These are phyloP conservation scores for Harmothoe impar DNA, from an alignment of 2,888 invertebrate genomes.

Conservation along the genomic window DNA sequence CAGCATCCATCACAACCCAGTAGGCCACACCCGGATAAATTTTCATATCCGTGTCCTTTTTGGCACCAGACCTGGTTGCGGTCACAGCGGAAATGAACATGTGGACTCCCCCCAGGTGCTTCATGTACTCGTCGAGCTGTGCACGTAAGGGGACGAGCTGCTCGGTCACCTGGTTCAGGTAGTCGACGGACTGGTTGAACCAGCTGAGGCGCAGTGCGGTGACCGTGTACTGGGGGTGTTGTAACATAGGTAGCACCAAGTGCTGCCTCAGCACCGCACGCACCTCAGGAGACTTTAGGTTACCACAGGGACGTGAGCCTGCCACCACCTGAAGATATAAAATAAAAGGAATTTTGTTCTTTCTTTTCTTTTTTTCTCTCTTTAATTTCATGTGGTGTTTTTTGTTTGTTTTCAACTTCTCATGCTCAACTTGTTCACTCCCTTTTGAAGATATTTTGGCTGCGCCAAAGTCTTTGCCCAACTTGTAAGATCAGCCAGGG, in stretches of 20 bases:
- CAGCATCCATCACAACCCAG: slow-evolving; percentile 40
- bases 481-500: too few relatives aligned
- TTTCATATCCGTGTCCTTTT: slow-evolving; percentile 45
- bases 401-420: too few relatives aligned
- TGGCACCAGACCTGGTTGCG: slow-evolving; percentile 36
- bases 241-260: neutral
- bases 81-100: slow-evolving; percentile 52
- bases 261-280: neutral
- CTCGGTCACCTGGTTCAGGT: slow-evolving; percentile 39
- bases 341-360: neutral
- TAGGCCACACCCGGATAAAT: slow-evolving; percentile 54
- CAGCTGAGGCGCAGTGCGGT: slow-evolving; percentile 20
- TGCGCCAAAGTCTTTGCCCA: too few relatives aligned
- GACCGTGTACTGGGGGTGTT: neutral
- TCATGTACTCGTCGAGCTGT: slow-evolving; percentile 48
- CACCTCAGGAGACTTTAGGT: slow-evolving; percentile 38
- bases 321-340: slow-evolving; percentile 31
- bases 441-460: too few relatives aligned
- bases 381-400: neutral
- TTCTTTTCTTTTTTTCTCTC: neutral
- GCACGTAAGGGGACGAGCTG: slow-evolving; percentile 21
- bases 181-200: slow-evolving; percentile 56
- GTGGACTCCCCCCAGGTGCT: neutral
- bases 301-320: slow-evolving; percentile 30
- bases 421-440: too few relatives aligned